phyloP scores from a whole-genome alignment of 2,113 vertebrate species.

The Greenwoodochromis staneri region DNA sequence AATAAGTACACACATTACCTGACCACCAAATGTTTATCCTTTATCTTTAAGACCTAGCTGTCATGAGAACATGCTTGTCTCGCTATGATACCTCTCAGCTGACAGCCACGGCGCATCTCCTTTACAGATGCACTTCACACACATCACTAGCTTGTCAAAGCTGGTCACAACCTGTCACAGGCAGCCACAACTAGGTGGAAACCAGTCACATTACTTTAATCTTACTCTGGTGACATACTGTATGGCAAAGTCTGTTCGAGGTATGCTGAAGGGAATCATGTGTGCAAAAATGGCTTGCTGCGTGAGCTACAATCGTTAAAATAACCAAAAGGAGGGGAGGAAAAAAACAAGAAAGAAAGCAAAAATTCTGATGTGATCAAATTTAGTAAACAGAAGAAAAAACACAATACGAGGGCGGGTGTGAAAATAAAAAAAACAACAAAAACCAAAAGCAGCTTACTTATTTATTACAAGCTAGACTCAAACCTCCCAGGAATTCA shows the following conservation, averaged over 20 bases:
- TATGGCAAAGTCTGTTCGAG: background rate
- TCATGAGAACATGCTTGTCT: slow-evolving; percentile 30
- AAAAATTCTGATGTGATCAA: background rate
- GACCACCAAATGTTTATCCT: slow-evolving; percentile 34
- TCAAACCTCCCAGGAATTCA: background rate
- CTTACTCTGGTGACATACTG: background rate
- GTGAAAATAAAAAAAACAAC: background rate
- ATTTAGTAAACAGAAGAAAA: background rate
- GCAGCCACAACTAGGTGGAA: slow-evolving; percentile 26
- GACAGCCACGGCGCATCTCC: slow-evolving; percentile 27
- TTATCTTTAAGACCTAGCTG: slow-evolving; percentile 29
- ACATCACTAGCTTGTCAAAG: slow-evolving; percentile 23
- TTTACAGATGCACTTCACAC: background rate
- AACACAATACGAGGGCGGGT: background rate
- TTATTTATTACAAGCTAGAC: slow-evolving; percentile 15
- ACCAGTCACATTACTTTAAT: slow-evolving; percentile 13
- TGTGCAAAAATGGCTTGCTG: background rate
- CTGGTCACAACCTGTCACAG: slow-evolving; percentile 35
- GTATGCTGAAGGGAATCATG: background rate
- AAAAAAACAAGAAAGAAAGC: background rate
- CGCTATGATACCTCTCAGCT: slow-evolving; percentile 13
- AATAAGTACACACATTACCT: slow-evolving; percentile 6
- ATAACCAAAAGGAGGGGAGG: background rate
- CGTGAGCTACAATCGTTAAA: background rate
- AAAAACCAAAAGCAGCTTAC: background rate